These are phyloP conservation scores for Grantiella picta DNA, from an alignment of 2,113 vertebrate species.

Conservation along the genomic window DNA sequence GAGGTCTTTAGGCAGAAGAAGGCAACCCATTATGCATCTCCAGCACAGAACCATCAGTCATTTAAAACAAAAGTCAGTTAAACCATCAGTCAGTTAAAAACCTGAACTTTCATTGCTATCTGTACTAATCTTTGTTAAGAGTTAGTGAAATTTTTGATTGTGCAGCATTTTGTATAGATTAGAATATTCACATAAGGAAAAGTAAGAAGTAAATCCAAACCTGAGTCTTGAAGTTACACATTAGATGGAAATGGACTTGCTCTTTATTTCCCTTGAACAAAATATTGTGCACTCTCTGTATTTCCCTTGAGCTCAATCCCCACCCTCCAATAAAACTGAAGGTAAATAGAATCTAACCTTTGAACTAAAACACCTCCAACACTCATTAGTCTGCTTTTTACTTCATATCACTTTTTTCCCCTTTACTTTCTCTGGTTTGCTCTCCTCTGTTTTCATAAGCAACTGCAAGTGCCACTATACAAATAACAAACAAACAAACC, in stretches of 20 bases:
- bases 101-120: not conserved
- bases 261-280: not conserved
- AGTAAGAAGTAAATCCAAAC: not conserved
- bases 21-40: not conserved
- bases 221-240: rapidly evolving
- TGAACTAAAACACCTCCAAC: not conserved
- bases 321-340: not conserved
- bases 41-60: not conserved
- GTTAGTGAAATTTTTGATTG: not conserved
- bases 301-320: not conserved
- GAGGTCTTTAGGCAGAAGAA: not conserved
- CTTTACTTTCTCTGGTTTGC: not conserved
- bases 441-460: not conserved
- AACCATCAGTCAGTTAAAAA: not conserved
- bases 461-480: not conserved
- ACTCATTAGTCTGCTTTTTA: not conserved
- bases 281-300: not conserved
- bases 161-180: not conserved
- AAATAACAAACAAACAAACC: too few species aligned
- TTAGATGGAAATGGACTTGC: not conserved
- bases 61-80: not conserved
- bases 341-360: not conserved
- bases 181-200: not conserved
- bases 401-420: not conserved
- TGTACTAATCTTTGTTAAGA: not conserved